Percentiles rank a stretch among this genome's conserved stretches.
Evolutionary conservation across 2,113 vertebrate genomes (phyloP).

Genomic region (Merops nubicus): DNA sequence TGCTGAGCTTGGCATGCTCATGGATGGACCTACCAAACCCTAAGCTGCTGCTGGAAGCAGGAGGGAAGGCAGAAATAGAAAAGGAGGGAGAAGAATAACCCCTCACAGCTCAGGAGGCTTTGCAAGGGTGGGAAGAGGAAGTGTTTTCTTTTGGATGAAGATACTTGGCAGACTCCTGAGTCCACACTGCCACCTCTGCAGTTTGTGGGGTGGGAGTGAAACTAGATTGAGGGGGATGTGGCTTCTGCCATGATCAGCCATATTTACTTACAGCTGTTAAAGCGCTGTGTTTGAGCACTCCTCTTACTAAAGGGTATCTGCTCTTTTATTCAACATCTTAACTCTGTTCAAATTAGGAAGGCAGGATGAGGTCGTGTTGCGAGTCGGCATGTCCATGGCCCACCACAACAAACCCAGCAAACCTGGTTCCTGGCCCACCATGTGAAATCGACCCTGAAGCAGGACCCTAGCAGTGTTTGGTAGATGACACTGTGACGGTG

Average conservation of each 20-base stretch:
- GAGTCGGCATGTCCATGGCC: accelerated
- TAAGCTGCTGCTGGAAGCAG: not conserved
- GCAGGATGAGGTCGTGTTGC: not conserved
- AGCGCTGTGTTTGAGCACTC: not conserved
- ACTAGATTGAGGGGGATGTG: not conserved
- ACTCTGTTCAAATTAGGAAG: not conserved
- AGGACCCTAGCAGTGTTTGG: not conserved
- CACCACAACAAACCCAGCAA: not conserved
- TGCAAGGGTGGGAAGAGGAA: not conserved
- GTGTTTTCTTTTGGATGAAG: not conserved
- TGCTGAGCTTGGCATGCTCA: not conserved
- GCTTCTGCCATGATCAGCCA: not conserved
- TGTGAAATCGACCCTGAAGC: not conserved
- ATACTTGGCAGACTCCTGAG: not conserved
- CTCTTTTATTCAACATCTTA: not conserved
- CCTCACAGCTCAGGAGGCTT: not conserved
- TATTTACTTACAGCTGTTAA: not conserved
- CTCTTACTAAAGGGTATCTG: not conserved
- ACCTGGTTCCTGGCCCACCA: not conserved
- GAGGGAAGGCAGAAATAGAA: not conserved
- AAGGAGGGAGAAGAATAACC: not conserved
- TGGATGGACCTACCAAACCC: not conserved
- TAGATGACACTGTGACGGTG: not conserved
- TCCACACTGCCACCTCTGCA: not conserved
- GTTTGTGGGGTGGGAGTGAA: not conserved